Evolutionary conservation across 2,113 vertebrate genomes (phyloP).

Genomic region (Saguinus imperator): DNA sequence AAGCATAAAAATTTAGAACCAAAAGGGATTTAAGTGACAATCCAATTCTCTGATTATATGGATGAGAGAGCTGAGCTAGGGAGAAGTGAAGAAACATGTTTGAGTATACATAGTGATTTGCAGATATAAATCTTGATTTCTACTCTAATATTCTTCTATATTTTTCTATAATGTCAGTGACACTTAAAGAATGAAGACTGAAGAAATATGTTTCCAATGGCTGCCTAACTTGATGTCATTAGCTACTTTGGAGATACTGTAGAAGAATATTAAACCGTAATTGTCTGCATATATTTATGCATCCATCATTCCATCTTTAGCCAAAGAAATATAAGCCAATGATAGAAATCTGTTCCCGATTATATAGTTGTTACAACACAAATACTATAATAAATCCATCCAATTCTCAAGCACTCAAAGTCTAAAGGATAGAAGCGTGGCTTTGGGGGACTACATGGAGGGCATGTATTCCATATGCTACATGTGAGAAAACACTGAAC

Average conservation of each 20-base stretch:
- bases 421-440: background rate
- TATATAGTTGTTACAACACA: background rate
- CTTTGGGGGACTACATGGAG: background rate
- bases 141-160: background rate
- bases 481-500: background rate
- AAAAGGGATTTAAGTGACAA: background rate
- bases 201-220: background rate
- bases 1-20: background rate
- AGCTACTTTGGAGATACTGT: background rate
- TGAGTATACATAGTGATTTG: background rate
- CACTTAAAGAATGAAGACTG: background rate
- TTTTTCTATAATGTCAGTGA: background rate
- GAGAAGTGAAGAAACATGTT: background rate
- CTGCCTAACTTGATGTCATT: background rate
- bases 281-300: background rate
- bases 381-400: background rate
- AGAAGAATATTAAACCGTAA: background rate
- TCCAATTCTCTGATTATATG: background rate
- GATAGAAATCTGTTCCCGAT: background rate
- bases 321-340: background rate
- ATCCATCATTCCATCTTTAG: background rate
- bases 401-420: background rate
- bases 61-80: background rate
- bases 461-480: background rate
- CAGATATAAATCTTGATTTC: background rate